phyloP scores from a whole-genome alignment of 2,113 vertebrate genomes.

The Melanerpes formicivorus region DNA sequence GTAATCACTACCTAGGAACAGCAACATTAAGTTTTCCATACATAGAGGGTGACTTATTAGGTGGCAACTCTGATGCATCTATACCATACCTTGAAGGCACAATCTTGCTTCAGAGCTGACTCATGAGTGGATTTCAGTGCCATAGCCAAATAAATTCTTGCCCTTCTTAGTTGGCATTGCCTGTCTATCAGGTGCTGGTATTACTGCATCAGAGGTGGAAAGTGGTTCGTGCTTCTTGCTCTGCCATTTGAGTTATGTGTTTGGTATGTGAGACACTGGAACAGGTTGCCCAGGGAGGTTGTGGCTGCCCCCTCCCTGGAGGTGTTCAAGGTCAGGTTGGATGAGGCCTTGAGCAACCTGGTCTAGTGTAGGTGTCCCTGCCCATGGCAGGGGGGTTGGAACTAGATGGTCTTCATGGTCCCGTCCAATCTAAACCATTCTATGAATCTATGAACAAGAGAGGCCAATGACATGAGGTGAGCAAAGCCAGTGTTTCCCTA shows the following conservation, averaged over 20 bases:
- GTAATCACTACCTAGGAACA: neutral
- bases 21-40: neutral
- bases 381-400: too few relatives aligned
- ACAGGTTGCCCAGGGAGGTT: too few relatives aligned
- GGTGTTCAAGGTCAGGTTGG: too few relatives aligned
- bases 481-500: neutral
- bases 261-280: neutral
- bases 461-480: neutral
- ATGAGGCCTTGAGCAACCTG: too few relatives aligned
- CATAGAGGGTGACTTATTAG: neutral
- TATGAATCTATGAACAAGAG: neutral
- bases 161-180: neutral
- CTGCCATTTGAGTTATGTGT: neutral
- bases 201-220: neutral
- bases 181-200: neutral
- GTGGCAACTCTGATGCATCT: neutral
- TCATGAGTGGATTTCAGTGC: conserved; percentile 6
- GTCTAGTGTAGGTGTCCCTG: too few relatives aligned
- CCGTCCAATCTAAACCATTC: too few relatives aligned
- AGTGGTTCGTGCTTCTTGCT: neutral
- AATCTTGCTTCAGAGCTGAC: conserved; percentile 23
- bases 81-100: conserved; percentile 27
- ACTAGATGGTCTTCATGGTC: too few relatives aligned
- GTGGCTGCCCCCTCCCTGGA: too few relatives aligned
- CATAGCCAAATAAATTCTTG: neutral